Conservation (phyloP, 2,888 invertebrate species). For the Sarcophaga subvicina region DNA sequence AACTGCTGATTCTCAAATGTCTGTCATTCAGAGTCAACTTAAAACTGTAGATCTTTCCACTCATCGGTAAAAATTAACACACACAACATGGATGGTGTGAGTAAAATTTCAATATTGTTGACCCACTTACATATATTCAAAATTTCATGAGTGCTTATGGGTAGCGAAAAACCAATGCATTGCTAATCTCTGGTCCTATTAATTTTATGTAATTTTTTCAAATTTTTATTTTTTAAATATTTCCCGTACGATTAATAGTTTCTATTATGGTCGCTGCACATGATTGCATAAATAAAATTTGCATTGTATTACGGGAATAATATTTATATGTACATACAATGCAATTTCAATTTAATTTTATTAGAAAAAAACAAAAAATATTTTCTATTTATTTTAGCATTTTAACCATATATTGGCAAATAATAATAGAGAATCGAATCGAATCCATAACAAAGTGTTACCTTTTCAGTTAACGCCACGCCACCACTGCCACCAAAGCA, state of each 20-base stretch:
- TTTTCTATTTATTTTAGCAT: constrained; percentile 24
- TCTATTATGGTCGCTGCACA: not conserved
- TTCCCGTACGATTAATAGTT: not conserved
- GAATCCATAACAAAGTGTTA: too few relatives aligned
- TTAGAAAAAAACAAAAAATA: not conserved
- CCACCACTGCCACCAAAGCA: not conserved
- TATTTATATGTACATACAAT: not conserved
- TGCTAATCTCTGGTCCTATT: not conserved
- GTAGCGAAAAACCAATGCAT: too few relatives aligned
- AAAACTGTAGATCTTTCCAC: too few relatives aligned
- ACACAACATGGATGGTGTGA: too few relatives aligned
- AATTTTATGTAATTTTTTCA: not conserved
- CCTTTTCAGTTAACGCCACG: too few relatives aligned
- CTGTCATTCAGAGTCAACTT: too few relatives aligned
- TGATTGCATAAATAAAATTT: not conserved
- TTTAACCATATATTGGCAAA: not conserved
- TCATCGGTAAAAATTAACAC: too few relatives aligned
- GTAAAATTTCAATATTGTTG: too few relatives aligned
- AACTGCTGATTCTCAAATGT: too few relatives aligned
- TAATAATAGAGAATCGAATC: too few relatives aligned
- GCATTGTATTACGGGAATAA: constrained; percentile 27
- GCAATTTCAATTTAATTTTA: not conserved
- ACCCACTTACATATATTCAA: too few relatives aligned
- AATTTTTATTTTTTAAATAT: constrained; percentile 10
- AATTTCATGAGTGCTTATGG: too few relatives aligned